Base-by-base conservation (phyloP, 2,888 invertebrate species). In the Platynereis dumerilii region DNA sequence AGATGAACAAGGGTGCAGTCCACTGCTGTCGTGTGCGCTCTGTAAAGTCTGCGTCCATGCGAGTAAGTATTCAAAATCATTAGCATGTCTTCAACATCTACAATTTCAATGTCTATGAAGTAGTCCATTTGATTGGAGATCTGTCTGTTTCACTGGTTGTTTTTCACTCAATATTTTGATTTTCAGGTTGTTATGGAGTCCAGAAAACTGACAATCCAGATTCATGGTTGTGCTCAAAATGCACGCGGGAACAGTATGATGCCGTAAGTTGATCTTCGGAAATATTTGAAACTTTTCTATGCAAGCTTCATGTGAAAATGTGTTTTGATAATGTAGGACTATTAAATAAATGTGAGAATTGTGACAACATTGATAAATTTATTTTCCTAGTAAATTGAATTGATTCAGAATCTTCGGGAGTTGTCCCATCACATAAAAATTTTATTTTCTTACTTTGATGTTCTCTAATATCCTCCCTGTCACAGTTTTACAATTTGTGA, bases 21-120 rank as follows among this genome's bases (percentile, higher is more conserved):
- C 77, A 27, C 80, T 89, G 28, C 74, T 88, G 12, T 83, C 85
- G n/a, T 89, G 89, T 76, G 78, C 83, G 39, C 83, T 84, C 53
- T 89, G 89, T 76, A 81, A 85, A 68, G 85, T 89, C 10, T 87
- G 87, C 69, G 88, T 89, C 15, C 89, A 89, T 76, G 86, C 87
- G 1, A 85, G 86, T 73, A 54, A 65, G 68, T 68, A 29, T n/a
- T 45, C 26, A 45, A 45, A 7, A 3, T 17, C 17, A 42, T n/a
- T n/a, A n/a, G n/a, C n/a, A 15, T 42, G 12, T 15, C 10, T 42
- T 10, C 10, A 42, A 42, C 10, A 26, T n/a, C 12, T 39, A 27
- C 7, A 48, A 15, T 65, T 63, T 67, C n/a, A n/a, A n/a, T n/a
- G n/a, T n/a, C n/a, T n/a, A n/a, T n/a, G n/a, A n/a, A n/a, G n/a